phyloP scores from a whole-genome alignment of 2,113 vertebrate species.

The Lynx canadensis region DNA sequence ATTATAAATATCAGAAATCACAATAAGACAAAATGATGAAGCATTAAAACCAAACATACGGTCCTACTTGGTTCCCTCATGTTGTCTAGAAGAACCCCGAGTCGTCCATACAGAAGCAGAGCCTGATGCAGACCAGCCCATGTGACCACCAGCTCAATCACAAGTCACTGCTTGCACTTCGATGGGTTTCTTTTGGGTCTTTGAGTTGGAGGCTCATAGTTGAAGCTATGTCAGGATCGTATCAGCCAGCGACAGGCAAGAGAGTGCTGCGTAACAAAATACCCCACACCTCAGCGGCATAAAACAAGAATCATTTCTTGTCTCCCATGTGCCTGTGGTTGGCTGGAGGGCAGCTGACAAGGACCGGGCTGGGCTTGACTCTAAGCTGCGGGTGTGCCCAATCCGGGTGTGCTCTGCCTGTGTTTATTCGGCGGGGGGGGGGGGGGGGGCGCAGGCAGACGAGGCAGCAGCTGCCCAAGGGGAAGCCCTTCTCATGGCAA shows the following conservation, averaged over 20 bases:
- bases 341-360: background rate
- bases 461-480: background rate
- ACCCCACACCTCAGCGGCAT: background rate
- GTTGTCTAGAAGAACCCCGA: background rate
- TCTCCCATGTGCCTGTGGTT: background rate
- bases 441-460: background rate
- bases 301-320: background rate
- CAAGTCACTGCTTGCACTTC: rapidly evolving
- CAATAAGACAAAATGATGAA: background rate
- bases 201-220: background rate
- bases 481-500: background rate
- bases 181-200: background rate
- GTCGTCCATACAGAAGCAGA: background rate
- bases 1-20: no score
- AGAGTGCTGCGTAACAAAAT: background rate
- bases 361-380: background rate
- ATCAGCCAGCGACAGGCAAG: background rate
- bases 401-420: no score
- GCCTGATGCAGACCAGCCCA: rapidly evolving
- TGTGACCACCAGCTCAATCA: rapidly evolving
- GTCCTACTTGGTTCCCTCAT: rapidly evolving
- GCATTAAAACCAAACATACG: background rate
- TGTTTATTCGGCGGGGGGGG: no score
- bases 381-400: background rate
- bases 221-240: background rate